These are phyloP conservation scores for Heliangelus exortis DNA, from an alignment of 2,797 vertebrate genomes.

Conservation along the genomic window DNA sequence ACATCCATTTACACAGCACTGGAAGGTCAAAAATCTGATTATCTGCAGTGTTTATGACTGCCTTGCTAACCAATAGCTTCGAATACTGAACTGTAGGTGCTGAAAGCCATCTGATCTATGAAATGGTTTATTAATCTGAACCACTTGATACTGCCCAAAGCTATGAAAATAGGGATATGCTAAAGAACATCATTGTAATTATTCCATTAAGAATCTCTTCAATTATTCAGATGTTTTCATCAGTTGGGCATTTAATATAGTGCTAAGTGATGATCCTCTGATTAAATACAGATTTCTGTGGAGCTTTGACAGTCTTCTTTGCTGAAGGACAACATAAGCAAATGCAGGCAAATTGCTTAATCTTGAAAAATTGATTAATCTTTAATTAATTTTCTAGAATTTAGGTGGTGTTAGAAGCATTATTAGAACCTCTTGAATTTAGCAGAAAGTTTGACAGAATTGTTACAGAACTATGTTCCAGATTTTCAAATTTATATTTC, in stretches of 20 bases:
- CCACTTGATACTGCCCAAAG: constrained; percentile 28
- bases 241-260: constrained; percentile 34
- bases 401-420: neutral
- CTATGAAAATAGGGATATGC: constrained; percentile 10
- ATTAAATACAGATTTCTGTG: constrained; percentile 5
- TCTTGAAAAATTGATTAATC: neutral
- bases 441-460: neutral
- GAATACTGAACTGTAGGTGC: neutral
- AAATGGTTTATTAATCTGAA: constrained; percentile 39
- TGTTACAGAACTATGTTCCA: neutral
- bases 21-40: constrained; percentile 28
- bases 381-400: neutral
- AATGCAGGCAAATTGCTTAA: neutral
- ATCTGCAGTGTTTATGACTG: constrained; percentile 23
- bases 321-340: neutral
- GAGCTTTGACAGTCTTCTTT: neutral
- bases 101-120: neutral
- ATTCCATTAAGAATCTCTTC: constrained; percentile 41
- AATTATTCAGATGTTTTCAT: constrained; percentile 60
- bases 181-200: constrained; percentile 34
- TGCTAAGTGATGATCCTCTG: constrained; percentile 19
- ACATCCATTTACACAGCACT: constrained; percentile 18
- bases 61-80: neutral
- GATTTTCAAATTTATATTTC: neutral
- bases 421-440: neutral